These are phyloP conservation scores for Engystomops pustulosus DNA, from an alignment of 2,113 vertebrate species.

Conservation along the genomic window DNA sequence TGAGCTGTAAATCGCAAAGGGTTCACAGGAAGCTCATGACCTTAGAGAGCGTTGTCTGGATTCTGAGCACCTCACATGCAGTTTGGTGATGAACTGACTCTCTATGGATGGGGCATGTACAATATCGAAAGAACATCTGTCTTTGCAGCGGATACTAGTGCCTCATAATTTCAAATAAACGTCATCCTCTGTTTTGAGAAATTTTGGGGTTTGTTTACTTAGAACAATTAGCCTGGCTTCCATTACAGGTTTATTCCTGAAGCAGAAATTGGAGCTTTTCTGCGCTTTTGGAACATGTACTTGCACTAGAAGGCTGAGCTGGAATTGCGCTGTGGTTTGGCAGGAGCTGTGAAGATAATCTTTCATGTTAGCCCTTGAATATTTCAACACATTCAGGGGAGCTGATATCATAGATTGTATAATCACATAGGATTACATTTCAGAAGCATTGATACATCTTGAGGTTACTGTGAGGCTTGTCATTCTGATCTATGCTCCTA, in stretches of 20 bases:
- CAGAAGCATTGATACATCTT: constrained; percentile 49
- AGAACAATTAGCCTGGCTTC: constrained; percentile 30
- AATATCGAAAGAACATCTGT: constrained; percentile 58
- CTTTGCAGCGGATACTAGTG: constrained; percentile 50
- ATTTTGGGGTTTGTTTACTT: constrained; percentile 62
- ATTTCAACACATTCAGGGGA: constrained; percentile 52
- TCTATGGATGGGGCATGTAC: constrained; percentile 24
- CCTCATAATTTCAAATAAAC: constrained; percentile 61
- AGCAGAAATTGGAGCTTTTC: constrained; percentile 52
- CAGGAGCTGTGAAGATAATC: constrained; percentile 38
- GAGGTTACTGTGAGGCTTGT: neutral
- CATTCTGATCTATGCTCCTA: neutral
- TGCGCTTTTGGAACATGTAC: constrained; percentile 26
- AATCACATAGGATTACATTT: constrained; percentile 51
- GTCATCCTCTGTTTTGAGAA: constrained; percentile 64
- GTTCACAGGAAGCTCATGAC: constrained; percentile 48
- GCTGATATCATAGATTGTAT: constrained; percentile 51
- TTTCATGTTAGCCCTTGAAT: constrained; percentile 52
- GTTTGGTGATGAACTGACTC: constrained; percentile 25
- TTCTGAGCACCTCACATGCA: neutral
- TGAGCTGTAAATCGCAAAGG: neutral
- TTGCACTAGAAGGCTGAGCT: constrained; percentile 30
- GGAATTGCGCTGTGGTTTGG: constrained; percentile 48
- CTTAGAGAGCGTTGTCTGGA: constrained; percentile 57
- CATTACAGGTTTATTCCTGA: constrained; percentile 42